These are phyloP conservation scores for Cynaeus angustus DNA, from an alignment of 2,888 invertebrate genomes.

Conservation along the genomic window DNA sequence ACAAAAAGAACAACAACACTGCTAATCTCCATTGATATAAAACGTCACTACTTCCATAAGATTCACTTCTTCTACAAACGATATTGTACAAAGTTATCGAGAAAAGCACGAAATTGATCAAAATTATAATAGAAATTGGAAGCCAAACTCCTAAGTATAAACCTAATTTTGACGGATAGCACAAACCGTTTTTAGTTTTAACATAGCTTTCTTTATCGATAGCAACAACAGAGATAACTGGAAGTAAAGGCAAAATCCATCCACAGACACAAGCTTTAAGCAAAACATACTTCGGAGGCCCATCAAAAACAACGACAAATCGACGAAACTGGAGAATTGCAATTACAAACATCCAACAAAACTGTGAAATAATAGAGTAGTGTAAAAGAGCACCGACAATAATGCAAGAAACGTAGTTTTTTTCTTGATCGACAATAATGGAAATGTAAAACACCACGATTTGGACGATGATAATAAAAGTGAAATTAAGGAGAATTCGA, in stretches of 20 bases:
- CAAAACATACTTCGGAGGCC: conserved; percentile 71
- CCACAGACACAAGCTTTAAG: conserved; percentile 78
- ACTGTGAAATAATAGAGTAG: conserved; percentile 79
- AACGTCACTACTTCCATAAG: conserved; percentile 53
- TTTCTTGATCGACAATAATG: conserved; percentile 63
- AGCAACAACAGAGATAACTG: conserved; percentile 73
- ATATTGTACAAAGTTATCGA: conserved; percentile 74
- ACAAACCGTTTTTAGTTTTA: conserved; percentile 66
- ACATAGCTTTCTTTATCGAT: conserved; percentile 72
- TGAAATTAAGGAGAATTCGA: conserved; percentile 66
- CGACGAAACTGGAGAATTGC: conserved; percentile 80
- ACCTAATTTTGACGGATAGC: conserved; percentile 75
- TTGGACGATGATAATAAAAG: conserved; percentile 62
- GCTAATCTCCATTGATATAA: conserved; percentile 75
- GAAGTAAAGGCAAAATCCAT: conserved; percentile 76
- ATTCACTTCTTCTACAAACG: conserved; percentile 69
- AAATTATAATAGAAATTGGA: conserved; percentile 74
- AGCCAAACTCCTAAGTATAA: conserved; percentile 75
- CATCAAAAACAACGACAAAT: conserved; percentile 78
- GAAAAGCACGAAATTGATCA: conserved; percentile 76
- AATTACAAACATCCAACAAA: conserved; percentile 84
- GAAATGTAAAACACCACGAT: conserved; percentile 67
- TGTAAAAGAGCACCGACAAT: conserved; percentile 77
- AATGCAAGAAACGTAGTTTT: conserved; percentile 72
- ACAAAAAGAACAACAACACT: conserved; percentile 75